These are phyloP conservation scores for Sceloporus undulatus DNA, from an alignment of 2,113 vertebrate genomes.

Conservation along the genomic window DNA sequence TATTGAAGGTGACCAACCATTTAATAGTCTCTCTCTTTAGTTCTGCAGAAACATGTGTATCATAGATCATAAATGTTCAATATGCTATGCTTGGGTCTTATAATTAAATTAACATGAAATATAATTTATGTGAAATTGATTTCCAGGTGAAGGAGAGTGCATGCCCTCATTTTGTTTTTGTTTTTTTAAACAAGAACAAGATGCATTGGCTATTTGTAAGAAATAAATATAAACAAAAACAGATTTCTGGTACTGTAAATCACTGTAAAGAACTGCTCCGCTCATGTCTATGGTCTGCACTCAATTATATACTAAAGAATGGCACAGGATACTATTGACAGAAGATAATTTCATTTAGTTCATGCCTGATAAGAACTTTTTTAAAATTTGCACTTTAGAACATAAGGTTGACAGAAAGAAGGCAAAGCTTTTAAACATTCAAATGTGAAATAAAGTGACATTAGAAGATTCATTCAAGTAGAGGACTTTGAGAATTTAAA, in stretches of 20 bases:
- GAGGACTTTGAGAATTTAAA: too few relatives aligned
- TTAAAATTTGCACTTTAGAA: not conserved
- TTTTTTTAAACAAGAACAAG: conserved; percentile 45
- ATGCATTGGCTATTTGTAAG: conserved; percentile 56
- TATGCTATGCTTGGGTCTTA: conserved; percentile 48
- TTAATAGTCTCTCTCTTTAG: conserved; percentile 54
- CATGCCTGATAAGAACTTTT: not conserved
- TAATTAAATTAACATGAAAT: conserved; percentile 67
- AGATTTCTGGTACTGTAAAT: conserved; percentile 60
- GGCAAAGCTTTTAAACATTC: too few relatives aligned
- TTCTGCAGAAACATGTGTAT: conserved; percentile 45
- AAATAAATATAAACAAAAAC: conserved; percentile 69
- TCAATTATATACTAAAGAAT: not conserved
- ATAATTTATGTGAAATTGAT: conserved; percentile 56
- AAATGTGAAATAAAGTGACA: too few relatives aligned
- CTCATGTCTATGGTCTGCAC: conserved; percentile 15
- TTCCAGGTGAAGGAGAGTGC: conserved; percentile 66
- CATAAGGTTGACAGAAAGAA: not conserved
- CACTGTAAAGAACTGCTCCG: conserved; percentile 52
- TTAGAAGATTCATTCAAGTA: too few relatives aligned
- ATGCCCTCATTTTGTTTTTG: conserved; percentile 39
- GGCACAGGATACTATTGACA: not conserved
- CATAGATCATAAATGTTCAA: conserved; percentile 49
- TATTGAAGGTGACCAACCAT: conserved; percentile 64
- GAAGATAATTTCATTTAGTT: not conserved